A percentile compares a stretch with the other conserved stretches of the same genome.
These are phyloP conservation scores for Halichoeres trimaculatus DNA, from an alignment of 2,113 vertebrate species.

Conservation along the genomic window DNA sequence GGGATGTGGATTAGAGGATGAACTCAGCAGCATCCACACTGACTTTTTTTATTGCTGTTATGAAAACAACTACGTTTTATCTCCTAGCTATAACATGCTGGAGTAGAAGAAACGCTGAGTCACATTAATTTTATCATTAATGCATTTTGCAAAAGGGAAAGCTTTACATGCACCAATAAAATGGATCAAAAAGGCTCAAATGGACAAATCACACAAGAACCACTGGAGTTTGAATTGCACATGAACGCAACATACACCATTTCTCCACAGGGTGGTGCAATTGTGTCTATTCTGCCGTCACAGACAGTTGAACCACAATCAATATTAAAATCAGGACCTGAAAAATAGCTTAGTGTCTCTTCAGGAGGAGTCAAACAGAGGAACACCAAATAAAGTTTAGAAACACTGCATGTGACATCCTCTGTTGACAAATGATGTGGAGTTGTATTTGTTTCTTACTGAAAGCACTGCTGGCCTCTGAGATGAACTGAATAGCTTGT, in stretches of 20 bases:
- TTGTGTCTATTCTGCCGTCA: neutral
- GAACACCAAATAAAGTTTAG: too few relatives aligned
- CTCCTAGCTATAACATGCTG: too few relatives aligned
- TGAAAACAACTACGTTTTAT: too few relatives aligned
- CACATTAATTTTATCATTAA: too few relatives aligned
- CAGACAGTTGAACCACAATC: neutral
- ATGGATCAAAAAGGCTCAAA: neutral
- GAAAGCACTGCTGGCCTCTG: too few relatives aligned
- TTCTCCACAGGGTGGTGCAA: constrained; percentile 49
- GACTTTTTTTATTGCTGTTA: too few relatives aligned
- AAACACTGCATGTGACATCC: too few relatives aligned
- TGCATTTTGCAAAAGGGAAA: neutral
- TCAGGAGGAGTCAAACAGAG: neutral
- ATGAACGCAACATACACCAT: neutral
- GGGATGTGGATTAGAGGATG: neutral
- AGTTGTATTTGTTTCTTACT: too few relatives aligned
- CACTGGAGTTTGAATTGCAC: too few relatives aligned
- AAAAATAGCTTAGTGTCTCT: neutral
- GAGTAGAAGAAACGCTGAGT: too few relatives aligned
- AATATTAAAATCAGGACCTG: neutral
- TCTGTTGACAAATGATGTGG: too few relatives aligned
- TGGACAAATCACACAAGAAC: neutral
- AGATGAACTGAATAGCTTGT: too few relatives aligned
- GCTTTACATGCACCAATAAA: neutral
- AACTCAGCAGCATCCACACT: neutral